A percentile compares a stretch with the other conserved stretches of the same genome.
Evolutionary conservation across 2,113 vertebrate species (phyloP).

Genomic region (Hippolais icterina): DNA sequence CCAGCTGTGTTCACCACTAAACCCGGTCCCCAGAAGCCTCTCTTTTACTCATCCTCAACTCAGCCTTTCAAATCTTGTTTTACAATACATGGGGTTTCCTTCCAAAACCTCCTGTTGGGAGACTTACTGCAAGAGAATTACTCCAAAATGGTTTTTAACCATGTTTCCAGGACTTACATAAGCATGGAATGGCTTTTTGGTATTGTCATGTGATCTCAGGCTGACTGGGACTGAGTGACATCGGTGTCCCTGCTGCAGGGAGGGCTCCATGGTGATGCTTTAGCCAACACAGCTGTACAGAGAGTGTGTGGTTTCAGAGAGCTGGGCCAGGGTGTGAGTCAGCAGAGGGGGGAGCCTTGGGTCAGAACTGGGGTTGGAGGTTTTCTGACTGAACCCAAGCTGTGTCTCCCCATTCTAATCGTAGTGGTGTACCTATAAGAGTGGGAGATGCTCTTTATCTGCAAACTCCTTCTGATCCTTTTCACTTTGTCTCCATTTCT

Average conservation of each 20-base stretch:
- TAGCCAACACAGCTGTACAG: fast-evolving
- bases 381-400: neutral
- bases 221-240: fast-evolving
- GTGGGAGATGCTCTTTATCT: neutral
- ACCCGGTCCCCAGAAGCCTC: neutral
- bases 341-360: neutral
- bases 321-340: neutral
- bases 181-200: neutral
- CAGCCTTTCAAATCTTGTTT: neutral
- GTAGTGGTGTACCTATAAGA: neutral
- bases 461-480: neutral
- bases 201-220: neutral
- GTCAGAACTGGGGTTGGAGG: neutral
- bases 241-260: neutral
- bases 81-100: neutral
- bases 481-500: neutral
- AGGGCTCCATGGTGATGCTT: neutral
- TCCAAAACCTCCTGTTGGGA: neutral
- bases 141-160: neutral
- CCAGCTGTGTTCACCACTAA: neutral
- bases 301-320: neutral
- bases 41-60: neutral
- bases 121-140: neutral
- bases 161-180: fast-evolving
- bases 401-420: fast-evolving